Evolutionary conservation across 2,888 invertebrate genomes (phyloP), one percentile per base, ranked within the genome.

Genomic region (Heliconius cydno): DNA sequence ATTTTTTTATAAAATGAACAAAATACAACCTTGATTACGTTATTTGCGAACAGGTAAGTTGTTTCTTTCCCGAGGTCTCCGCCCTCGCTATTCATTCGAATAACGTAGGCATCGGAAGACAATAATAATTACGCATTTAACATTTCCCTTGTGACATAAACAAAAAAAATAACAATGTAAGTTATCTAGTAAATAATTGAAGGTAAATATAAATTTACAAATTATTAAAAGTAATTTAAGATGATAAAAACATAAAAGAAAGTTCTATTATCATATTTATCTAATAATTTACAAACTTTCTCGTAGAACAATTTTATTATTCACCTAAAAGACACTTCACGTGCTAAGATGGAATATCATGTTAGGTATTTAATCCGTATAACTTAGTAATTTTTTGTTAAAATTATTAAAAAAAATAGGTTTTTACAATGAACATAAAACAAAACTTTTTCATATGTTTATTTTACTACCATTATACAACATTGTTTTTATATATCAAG

Each of bases 401-500:
- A 65, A 65, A 28, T 28, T 63, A 63, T 25, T 1, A 25, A 25
- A 25, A 63, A 13, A 52, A 2, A 7, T 19, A 52, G 15, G 19
- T 22, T 9, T 57, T 9, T 7, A 7, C 60, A 46, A 68, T 34
- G 5, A 46, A 77, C 71, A 77, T 25, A 22, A 73, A 52, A 75
- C 19, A 41, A 66, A 5, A 10, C 30, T 28, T 76, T 65, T 34
- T 28, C 66, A n/a, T 65, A 2, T 30, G 63, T 71, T 57, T 77
- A 41, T 41, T 38, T 70, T 46, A 30, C 7, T 41, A 77, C 38
- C n/a, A n/a, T 38, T 38, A 68, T 28, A 70, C 15, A 28, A 46
- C 15, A 1, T 68, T 63, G 22, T 22, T 25, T 72, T 88, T 85
- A 94, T 81, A 93, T 90, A 81, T 94, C 93, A 10, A 92, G 85